phyloP scores from a whole-genome alignment of 2,888 invertebrate species.

The Seladonia tumulorum region DNA sequence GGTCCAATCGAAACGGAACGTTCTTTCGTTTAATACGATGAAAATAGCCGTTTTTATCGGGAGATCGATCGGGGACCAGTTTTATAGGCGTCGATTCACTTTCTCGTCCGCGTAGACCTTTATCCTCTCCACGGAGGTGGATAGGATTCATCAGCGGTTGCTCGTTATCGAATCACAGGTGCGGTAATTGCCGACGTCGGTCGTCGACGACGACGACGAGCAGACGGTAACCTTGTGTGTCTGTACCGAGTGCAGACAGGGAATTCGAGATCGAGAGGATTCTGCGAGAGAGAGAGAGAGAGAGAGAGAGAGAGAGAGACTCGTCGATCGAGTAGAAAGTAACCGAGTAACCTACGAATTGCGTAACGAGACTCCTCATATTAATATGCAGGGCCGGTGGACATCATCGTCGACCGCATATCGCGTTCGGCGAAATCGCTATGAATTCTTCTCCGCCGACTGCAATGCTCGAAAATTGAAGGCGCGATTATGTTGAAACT shows the following conservation, averaged over 20 bases:
- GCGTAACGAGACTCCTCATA: constrained; percentile 63
- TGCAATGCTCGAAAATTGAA: no score
- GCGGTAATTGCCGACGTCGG: constrained; percentile 51
- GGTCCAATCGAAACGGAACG: not conserved
- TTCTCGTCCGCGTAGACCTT: constrained; percentile 23
- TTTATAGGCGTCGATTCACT: constrained; percentile 31
- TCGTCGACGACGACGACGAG: constrained; percentile 20
- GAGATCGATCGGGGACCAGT: constrained; percentile 36
- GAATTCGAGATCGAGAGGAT: constrained; percentile 17
- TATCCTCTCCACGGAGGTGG: constrained; percentile 23
- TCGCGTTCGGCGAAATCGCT: not conserved
- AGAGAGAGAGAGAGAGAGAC: constrained; percentile 51
- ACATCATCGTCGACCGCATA: constrained; percentile 20
- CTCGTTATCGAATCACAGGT: constrained; percentile 62
- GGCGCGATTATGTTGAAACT: no score
- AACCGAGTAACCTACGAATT: constrained; percentile 74
- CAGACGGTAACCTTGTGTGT: constrained; percentile 67
- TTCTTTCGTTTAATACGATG: constrained; percentile 18
- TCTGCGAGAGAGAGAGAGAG: not conserved
- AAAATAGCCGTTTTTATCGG: constrained; percentile 41
- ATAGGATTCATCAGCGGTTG: constrained; percentile 43
- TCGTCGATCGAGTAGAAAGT: constrained; percentile 72
- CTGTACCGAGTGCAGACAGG: constrained; percentile 34
- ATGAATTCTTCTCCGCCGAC: not conserved
- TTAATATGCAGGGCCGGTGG: constrained; percentile 55